These are phyloP conservation scores for Babylonia areolata DNA, from an alignment of 1,140 invertebrate genomes.

Conservation along the genomic window DNA sequence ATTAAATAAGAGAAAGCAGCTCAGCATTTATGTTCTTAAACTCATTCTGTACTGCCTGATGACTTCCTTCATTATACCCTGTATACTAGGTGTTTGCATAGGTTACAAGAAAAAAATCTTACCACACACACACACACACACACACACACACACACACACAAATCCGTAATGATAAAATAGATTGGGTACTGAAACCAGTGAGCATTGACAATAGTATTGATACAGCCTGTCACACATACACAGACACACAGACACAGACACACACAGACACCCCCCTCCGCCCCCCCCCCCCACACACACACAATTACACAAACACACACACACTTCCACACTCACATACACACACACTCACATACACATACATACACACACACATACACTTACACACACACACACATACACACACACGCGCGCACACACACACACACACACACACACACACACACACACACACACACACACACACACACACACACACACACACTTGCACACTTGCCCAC, in stretches of 20 bases:
- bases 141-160: not conserved
- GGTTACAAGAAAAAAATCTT: too few relatives aligned
- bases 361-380: not conserved
- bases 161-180: too few relatives aligned
- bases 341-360: not conserved
- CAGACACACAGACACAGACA: not conserved
- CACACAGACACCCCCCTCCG: too few relatives aligned
- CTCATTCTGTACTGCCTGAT: too few relatives aligned
- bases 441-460: not conserved
- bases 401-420: not conserved
- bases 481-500: not conserved
- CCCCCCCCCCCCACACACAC: too few relatives aligned
- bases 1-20: too few relatives aligned
- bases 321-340: not conserved
- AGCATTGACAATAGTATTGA: not conserved
- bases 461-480: not conserved
- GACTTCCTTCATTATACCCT: too few relatives aligned
- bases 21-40: too few relatives aligned
- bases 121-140: not conserved
- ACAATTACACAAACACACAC: too few relatives aligned
- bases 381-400: not conserved
- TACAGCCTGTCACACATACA: not conserved
- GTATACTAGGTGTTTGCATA: too few relatives aligned
- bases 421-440: not conserved
- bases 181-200: too few relatives aligned